These are phyloP conservation scores for Brachyhypopomus gauderio DNA, from an alignment of 2,113 vertebrate genomes.

Conservation along the genomic window DNA sequence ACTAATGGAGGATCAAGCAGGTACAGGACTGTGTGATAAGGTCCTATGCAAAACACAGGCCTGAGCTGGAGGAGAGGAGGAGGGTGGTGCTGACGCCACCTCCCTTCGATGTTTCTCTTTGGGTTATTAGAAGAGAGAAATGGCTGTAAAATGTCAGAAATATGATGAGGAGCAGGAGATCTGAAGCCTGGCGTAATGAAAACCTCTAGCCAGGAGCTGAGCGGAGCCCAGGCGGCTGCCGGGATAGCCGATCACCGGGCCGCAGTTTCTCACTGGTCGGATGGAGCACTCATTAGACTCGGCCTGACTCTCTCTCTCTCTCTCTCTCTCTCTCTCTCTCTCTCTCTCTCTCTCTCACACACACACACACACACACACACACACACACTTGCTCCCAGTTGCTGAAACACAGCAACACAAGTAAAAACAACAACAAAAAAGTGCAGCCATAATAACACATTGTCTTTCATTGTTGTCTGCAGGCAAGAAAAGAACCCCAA, in stretches of 20 bases:
- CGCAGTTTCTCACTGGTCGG: constrained; percentile 61
- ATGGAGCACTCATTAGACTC: constrained; percentile 56
- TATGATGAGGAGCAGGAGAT: constrained; percentile 67
- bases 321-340: too few relatives aligned
- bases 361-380: constrained; percentile 26
- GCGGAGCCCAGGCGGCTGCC: constrained; percentile 48
- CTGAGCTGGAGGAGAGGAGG: constrained; percentile 48
- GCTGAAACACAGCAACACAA: constrained; percentile 32
- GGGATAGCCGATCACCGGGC: constrained; percentile 59
- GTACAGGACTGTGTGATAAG: constrained; percentile 50
- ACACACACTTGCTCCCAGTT: constrained; percentile 26
- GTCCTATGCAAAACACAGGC: constrained; percentile 52
- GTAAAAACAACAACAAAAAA: constrained; percentile 42
- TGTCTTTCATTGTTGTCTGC: constrained; percentile 64
- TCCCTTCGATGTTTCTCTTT: constrained; percentile 55
- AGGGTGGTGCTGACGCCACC: not conserved
- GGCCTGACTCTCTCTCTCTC: too few relatives aligned
- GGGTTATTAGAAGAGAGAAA: constrained; percentile 71
- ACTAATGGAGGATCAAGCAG: constrained; percentile 62
- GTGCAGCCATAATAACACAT: constrained; percentile 61
- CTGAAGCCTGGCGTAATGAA: constrained; percentile 72
- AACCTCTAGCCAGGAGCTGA: constrained; percentile 68
- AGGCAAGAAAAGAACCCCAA: constrained; percentile 42
- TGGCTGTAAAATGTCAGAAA: constrained; percentile 70
- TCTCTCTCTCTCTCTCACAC: too few relatives aligned